Percentiles rank a stretch among this genome's conserved stretches.
phyloP scores from a whole-genome alignment of 2,888 invertebrate species.

The Leptinotarsa rubiginosa region DNA sequence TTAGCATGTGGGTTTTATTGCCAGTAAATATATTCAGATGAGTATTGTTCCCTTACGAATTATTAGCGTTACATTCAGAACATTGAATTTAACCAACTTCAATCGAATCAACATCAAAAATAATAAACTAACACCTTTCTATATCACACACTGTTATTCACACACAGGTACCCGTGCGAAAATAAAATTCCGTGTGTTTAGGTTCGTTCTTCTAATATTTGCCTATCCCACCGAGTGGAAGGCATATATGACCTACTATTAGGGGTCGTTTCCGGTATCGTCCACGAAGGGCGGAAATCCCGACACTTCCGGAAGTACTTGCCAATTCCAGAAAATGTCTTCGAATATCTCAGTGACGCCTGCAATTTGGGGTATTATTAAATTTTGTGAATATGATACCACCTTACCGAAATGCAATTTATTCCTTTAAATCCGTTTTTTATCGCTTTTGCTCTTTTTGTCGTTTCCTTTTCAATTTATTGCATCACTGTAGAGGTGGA shows the following conservation, averaged over 20 bases:
- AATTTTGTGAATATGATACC: constrained; percentile 13
- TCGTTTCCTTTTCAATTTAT: not conserved
- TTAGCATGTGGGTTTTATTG: not conserved
- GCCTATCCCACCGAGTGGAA: constrained; percentile 54
- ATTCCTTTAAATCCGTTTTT: not conserved
- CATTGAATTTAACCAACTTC: not conserved
- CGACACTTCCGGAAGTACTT: constrained; percentile 57
- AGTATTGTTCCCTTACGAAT: not conserved
- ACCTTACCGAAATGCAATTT: constrained; percentile 5
- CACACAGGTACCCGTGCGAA: constrained; percentile 46
- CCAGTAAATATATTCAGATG: not conserved
- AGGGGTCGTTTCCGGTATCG: constrained; percentile 53
- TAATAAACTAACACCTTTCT: constrained; percentile 12
- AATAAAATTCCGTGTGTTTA: constrained; percentile 39
- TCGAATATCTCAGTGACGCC: constrained; percentile 32
- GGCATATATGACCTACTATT: constrained; percentile 54
- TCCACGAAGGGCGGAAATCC: constrained; percentile 53
- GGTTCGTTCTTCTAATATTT: constrained; percentile 50
- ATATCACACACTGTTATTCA: constrained; percentile 30
- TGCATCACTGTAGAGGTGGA: not conserved
- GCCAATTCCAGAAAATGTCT: constrained; percentile 51
- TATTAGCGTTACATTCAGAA: not conserved
- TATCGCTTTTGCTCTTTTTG: not conserved
- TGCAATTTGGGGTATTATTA: constrained; percentile 25
- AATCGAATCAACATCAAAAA: constrained; percentile 6